Evolutionary conservation across 2,113 vertebrate species (phyloP), one percentile per base, ranked within the genome.

Genomic region (Cyprichromis sp.): DNA sequence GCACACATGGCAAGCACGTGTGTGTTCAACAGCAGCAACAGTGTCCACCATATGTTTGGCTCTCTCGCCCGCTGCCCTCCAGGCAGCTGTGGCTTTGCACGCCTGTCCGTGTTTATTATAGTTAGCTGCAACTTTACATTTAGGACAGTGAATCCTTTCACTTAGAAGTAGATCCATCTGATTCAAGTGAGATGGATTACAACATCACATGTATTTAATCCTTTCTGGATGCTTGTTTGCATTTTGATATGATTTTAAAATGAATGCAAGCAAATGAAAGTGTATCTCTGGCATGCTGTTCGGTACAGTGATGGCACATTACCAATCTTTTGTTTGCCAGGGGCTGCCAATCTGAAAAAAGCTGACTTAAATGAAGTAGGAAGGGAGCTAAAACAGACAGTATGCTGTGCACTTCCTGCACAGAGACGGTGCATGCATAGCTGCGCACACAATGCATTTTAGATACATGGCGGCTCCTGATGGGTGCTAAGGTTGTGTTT

Each of bases 41-140:
- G 24, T 50, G 42, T 50, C 71, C 42, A 4, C 42, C 71, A 50
- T 50, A 90, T 93, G 93, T 91, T 88, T 80, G 84, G 84, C 79
- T 53, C 73, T 63, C 76, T 38, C 3, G 26, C 26, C 24, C 1
- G 4, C 50, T 61, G 52, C 3, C 53, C 87, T 88, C 7, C 61
- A 38, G 71, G 45, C 92, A 85, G 88, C 85, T 88, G 89, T 83
- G 87, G 78, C 87, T 71, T 86, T 3, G 8, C 82, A 81, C 57
- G 85, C 86, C 86, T 91, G 91, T 73, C 55, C 42, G 1, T 88
- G 68, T 83, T 88, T 84, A 57, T 87, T 81, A 88, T 71, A 85
- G 59, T 88, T 52, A 54, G 34, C 78, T 84, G 54, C 59, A 40
- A 73, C 81, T 31, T 26, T 24, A 81, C 73, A 53, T 87, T 82